These are phyloP conservation scores for Nasonia oneida DNA, from an alignment of 2,888 invertebrate genomes.

Conservation along the genomic window DNA sequence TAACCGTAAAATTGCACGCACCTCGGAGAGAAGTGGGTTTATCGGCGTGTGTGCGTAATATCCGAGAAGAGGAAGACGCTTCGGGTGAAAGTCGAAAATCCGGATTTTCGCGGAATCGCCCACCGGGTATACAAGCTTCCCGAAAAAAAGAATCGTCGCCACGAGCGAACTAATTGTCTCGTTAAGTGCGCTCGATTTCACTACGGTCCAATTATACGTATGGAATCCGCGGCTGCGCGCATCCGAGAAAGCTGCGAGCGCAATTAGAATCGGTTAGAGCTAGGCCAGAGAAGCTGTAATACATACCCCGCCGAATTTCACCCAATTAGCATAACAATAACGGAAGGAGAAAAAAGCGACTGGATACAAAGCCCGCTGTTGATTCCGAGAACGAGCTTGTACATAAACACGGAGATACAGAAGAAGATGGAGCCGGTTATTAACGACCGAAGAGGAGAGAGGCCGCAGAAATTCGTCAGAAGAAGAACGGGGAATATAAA, in stretches of 20 bases:
- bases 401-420: background rate
- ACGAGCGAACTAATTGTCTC: constrained; percentile 10
- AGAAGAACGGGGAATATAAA: background rate
- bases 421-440: background rate
- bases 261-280: constrained; percentile 32
- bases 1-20: constrained; percentile 39
- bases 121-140: background rate
- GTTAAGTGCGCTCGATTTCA: constrained; percentile 3
- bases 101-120: constrained; percentile 35
- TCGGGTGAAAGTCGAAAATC: constrained; percentile 54
- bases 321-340: constrained; percentile 39
- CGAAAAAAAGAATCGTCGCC: background rate
- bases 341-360: background rate
- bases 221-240: background rate
- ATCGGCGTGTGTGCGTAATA: background rate
- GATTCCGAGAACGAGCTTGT: constrained; percentile 37
- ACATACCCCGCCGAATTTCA: constrained; percentile 43
- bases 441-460: constrained; percentile 23
- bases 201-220: constrained; percentile 7
- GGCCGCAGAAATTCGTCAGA: constrained; percentile 8
- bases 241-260: constrained; percentile 12
- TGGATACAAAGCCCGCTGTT: background rate
- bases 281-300: background rate
- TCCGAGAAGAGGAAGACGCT: constrained; percentile 26
- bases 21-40: constrained; percentile 53